Evolutionary conservation across 2,797 vertebrate genomes (phyloP).

Genomic region (Syngnathus rostellatus): DNA sequence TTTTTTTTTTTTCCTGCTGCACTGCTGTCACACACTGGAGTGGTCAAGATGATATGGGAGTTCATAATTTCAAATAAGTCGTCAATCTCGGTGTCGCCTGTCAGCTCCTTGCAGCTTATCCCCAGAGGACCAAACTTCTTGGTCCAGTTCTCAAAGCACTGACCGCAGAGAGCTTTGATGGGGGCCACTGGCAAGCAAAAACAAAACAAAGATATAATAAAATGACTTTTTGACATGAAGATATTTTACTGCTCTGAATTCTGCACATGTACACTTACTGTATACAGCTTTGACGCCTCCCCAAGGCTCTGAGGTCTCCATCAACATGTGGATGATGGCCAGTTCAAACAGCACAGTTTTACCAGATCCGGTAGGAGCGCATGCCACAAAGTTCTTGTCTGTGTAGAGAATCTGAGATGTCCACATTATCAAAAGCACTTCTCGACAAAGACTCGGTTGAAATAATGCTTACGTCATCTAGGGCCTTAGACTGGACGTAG

Average conservation of each 20-base stretch:
- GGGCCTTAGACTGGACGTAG: conserved; percentile 89
- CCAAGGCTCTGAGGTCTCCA: conserved; percentile 87
- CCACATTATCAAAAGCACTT: not conserved
- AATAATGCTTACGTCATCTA: conserved; percentile 86
- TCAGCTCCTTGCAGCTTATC: conserved; percentile 90
- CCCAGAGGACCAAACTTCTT: conserved; percentile 90
- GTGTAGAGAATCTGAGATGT: conserved; percentile 84
- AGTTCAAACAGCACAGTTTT: conserved; percentile 95
- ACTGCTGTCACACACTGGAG: conserved; percentile 77
- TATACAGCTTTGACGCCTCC: conserved; percentile 91
- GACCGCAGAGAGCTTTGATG: conserved; percentile 95
- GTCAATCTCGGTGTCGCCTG: conserved; percentile 91
- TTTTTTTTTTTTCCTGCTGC: not conserved
- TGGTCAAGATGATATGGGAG: conserved; percentile 91
- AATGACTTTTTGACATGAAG: not conserved
- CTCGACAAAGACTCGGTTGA: not conserved
- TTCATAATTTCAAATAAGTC: conserved; percentile 97
- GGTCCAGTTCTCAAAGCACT: conserved; percentile 90
- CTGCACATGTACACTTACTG: conserved; percentile 57
- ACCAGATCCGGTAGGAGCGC: conserved; percentile 94
- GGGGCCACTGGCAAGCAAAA: conserved; percentile 80
- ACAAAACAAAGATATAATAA: conserved; percentile 14
- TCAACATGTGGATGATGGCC: conserved; percentile 87
- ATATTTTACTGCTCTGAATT: not conserved
- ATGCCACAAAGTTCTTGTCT: conserved; percentile 87